Percentiles rank a stretch among this genome's conserved stretches.
Conservation (phyloP, 2,113 vertebrate genomes). For the Myanophis thanlyinensis region DNA sequence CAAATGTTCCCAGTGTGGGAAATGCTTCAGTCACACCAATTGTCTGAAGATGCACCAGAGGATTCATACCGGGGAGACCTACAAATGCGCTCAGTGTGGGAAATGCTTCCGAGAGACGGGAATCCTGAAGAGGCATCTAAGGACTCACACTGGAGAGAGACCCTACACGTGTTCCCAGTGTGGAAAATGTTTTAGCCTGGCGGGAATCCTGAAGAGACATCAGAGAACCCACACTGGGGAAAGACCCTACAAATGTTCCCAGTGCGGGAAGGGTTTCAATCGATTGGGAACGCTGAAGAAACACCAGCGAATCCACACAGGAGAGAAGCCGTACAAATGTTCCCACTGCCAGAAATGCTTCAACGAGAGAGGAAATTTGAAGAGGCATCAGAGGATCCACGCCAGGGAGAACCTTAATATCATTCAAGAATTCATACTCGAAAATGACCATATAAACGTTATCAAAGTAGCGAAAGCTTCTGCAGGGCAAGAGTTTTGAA, state of each 20-base stretch:
- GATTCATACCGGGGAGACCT: not conserved
- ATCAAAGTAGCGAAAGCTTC: not conserved
- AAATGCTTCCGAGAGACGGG: not conserved
- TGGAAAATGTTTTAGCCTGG: not conserved
- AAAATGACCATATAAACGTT: not conserved
- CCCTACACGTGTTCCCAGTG: not conserved
- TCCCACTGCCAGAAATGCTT: not conserved
- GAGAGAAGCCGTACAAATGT: not conserved
- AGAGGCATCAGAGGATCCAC: not conserved
- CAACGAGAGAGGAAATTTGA: not conserved
- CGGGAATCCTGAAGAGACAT: not conserved
- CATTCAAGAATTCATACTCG: not conserved
- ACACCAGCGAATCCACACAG: not conserved
- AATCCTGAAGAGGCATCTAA: not conserved
- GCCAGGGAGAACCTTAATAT: not conserved
- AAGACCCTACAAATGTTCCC: not conserved
- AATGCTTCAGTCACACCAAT: not conserved
- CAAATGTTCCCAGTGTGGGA: not conserved
- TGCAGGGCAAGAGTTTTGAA: not conserved
- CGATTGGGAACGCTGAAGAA: not conserved
- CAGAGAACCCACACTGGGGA: not conserved
- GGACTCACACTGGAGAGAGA: not conserved
- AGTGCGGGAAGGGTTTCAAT: not conserved
- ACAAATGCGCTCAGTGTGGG: not conserved
- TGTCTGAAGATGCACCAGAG: not conserved